Evolutionary conservation across 2,797 vertebrate species (phyloP).

Genomic region (Mus spretus): DNA sequence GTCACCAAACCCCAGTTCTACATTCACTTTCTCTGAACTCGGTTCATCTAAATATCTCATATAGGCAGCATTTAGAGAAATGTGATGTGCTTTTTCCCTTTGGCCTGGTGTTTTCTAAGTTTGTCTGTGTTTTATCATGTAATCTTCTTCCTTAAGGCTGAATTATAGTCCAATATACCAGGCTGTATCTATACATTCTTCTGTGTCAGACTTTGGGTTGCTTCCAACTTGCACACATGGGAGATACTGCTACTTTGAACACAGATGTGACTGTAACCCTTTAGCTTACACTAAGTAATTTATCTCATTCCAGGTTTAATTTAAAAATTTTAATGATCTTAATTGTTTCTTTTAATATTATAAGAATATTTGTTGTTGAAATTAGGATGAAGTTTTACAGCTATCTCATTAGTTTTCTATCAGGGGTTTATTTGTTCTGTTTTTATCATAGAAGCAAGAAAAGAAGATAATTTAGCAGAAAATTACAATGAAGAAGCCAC

Average conservation of each 20-base stretch:
- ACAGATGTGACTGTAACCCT: no score
- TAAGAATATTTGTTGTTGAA: not conserved
- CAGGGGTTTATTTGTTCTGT: not conserved
- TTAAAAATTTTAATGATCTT: not conserved
- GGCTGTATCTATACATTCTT: not conserved
- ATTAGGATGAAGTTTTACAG: not conserved
- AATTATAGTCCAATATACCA: not conserved
- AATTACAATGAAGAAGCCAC: not conserved
- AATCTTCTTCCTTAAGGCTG: not conserved
- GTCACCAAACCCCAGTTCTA: not conserved
- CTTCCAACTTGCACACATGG: not conserved
- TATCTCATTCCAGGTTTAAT: not conserved
- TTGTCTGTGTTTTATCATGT: not conserved
- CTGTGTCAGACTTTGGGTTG: not conserved
- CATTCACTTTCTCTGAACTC: not conserved
- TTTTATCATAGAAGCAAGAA: not conserved
- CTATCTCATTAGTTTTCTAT: slow-evolving; percentile 26
- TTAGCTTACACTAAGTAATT: not conserved
- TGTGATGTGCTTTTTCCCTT: not conserved
- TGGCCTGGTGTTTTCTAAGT: not conserved
- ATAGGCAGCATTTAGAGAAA: not conserved
- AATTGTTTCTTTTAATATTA: not conserved
- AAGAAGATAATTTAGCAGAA: not conserved
- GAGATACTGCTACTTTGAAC: not conserved
- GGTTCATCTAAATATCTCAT: not conserved